Conservation (phyloP, 2,113 vertebrate genomes). For the Ramphastos sulfuratus region DNA sequence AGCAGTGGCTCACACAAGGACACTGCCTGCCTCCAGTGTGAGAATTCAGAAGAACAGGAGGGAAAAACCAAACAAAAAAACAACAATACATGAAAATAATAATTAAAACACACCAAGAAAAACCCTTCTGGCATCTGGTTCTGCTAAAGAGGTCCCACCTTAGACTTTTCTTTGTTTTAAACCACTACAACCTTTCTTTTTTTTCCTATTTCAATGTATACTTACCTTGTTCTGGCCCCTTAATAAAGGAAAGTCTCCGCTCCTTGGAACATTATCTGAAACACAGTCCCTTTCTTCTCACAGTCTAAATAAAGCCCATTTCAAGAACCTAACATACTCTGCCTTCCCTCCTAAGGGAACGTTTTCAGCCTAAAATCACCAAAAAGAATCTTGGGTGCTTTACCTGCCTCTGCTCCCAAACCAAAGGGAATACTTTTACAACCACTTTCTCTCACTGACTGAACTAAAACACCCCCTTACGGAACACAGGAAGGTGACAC, state of each 20-base stretch:
- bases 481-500: background rate
- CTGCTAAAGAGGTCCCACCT: background rate
- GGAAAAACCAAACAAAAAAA: background rate
- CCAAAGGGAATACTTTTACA: background rate
- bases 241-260: background rate
- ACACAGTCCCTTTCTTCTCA: background rate
- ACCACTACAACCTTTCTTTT: background rate
- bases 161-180: background rate
- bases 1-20: background rate
- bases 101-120: background rate
- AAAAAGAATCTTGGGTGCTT: conserved; percentile 34
- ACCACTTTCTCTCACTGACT: background rate
- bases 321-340: conserved; percentile 20
- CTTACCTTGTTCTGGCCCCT: background rate
- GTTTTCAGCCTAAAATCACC: background rate
- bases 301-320: background rate
- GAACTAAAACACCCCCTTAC: background rate
- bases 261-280: background rate
- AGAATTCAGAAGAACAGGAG: background rate
- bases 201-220: background rate
- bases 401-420: conserved; percentile 32
- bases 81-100: background rate
- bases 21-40: background rate
- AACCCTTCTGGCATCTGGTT: background rate
- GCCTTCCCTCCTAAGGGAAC: background rate